Evolutionary conservation across 2,888 invertebrate genomes (phyloP).

Genomic region (Lypha dubia): DNA sequence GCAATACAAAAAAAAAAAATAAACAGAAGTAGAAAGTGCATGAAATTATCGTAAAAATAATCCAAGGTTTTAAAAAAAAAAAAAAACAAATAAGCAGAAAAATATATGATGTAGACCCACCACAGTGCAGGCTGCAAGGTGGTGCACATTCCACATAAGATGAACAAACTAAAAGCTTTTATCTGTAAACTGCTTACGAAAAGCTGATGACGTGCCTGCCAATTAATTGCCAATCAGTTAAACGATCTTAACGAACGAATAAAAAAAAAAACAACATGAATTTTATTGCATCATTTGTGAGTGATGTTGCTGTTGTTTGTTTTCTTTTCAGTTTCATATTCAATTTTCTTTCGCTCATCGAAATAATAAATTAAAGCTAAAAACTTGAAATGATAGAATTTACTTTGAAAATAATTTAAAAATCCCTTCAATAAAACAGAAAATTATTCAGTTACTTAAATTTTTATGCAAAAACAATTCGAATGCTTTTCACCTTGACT

Average conservation of each 20-base stretch:
- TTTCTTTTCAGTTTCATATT: conserved; percentile 1
- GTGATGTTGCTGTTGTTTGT: conserved; percentile 9
- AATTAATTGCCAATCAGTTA: conserved; percentile 85
- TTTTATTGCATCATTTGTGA: conserved; percentile 33
- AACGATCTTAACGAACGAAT: conserved; percentile 87
- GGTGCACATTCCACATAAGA: conserved; percentile 33
- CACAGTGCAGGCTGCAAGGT: conserved; percentile 24
- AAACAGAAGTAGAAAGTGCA: background rate
- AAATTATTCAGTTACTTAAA: background rate
- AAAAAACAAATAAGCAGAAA: background rate
- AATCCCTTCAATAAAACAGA: background rate
- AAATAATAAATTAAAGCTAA: background rate
- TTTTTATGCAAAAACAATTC: background rate
- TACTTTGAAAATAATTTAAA: background rate
- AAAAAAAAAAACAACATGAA: conserved; percentile 84
- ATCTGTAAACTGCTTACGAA: conserved; percentile 61
- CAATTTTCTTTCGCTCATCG: no score
- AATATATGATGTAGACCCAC: conserved; percentile 39
- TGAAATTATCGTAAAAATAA: conserved; percentile 18
- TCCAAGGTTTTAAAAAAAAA: conserved; percentile 23
- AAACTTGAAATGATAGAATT: background rate
- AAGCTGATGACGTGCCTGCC: conserved; percentile 47
- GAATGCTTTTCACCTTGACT: background rate
- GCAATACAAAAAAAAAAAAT: conserved; percentile 21
- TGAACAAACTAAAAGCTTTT: conserved; percentile 16